A percentile compares a stretch with the other conserved stretches of the same genome.
phyloP scores from a whole-genome alignment of 2,797 vertebrate genomes.

The Microchirus variegatus region DNA sequence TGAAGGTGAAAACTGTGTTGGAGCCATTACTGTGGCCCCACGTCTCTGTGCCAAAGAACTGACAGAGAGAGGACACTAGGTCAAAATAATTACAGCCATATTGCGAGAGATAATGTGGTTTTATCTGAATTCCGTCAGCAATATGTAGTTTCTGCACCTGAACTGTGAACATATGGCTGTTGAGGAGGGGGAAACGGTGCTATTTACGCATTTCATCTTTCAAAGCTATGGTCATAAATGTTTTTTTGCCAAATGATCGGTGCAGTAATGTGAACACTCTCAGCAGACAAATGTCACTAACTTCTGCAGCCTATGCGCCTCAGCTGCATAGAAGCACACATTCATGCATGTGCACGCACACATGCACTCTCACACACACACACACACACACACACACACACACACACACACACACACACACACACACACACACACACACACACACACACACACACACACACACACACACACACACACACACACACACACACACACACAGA shows the following conservation, averaged over 20 bases:
- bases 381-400: neutral
- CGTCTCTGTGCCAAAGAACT: constrained; percentile 45
- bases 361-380: constrained; percentile 11
- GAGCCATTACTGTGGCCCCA: constrained; percentile 54
- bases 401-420: neutral
- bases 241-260: constrained; percentile 40
- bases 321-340: constrained; percentile 13
- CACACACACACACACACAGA: constrained; percentile 4
- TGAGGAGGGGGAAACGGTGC: constrained; percentile 1
- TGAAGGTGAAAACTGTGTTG: constrained; percentile 68
- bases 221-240: constrained; percentile 1
- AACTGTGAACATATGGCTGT: constrained; percentile 38
- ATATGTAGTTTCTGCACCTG: constrained; percentile 35
- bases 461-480: neutral
- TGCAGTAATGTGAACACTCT: constrained; percentile 48
- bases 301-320: constrained; percentile 6
- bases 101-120: constrained; percentile 41
- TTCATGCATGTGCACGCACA: neutral
- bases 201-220: constrained; percentile 35
- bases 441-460: neutral
- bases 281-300: constrained; percentile 28
- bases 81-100: constrained; percentile 61
- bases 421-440: constrained; percentile 8
- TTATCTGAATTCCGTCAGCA: constrained; percentile 39
- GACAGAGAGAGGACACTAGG: constrained; percentile 55